Base-by-base conservation (phyloP, 2,113 vertebrate species). In the Eira barbara region DNA sequence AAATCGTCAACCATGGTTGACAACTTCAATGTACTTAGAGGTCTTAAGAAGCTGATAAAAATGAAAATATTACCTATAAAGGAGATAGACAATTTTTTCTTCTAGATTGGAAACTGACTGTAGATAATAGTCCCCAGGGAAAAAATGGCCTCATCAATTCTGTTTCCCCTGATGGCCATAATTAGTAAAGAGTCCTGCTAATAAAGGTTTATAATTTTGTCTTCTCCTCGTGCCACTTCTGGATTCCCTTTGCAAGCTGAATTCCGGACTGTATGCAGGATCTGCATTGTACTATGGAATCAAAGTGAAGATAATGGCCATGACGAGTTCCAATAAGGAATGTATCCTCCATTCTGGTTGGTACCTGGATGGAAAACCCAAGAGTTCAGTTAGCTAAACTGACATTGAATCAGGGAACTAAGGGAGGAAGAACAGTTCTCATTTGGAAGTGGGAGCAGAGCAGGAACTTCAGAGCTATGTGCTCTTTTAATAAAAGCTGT, bases 271-370 rank as follows among this genome's bases (percentile, higher is more conserved):
- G 11, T 78, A 10, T 34, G 49, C 14, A 57, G 36, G 57, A 31
- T 95, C 93, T 96, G 49, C 88, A 42, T 57, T 80, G 65, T 52
- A 11, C 65, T 57, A 21, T 71, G 17, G 69, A 84, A 73, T 92
- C 80, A 76, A n/a, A 97, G 91, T 82, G 83, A 92, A 82, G 79
- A n/a, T 80, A 76, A 95, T 63, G 86, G 36, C 86, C 36, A 36
- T 34, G 57, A 2, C 21, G 25, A 91, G 39, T 93, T 85, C 76
- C 78, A 93, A 49, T 78, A 93, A 85, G 47, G n/a, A 91, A 45
- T 73, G 49, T 76, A 74, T 67, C 93, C 8, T 61, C 27, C 31
- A 8, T 89, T 96, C 52, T 83, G 23, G 34, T 84, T 83, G 27
- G 71, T 45, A 59, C 3, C 4, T 88, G 55, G 76, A 73, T 49